Conservation (phyloP, 1,140 invertebrate genomes). For the Olivierus martensii region DNA sequence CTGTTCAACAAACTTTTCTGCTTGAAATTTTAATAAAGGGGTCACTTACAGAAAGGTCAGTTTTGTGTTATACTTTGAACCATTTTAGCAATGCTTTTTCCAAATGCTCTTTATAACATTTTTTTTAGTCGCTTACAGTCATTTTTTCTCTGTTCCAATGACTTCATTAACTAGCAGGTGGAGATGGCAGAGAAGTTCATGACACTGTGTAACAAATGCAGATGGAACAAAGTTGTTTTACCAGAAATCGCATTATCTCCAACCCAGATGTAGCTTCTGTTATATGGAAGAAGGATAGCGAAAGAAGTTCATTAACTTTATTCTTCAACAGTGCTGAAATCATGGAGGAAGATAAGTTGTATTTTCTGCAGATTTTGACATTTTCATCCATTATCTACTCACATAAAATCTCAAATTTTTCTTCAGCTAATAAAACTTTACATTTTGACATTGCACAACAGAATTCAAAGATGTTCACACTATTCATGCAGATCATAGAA, state of each 20-base stretch:
- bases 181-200: no score
- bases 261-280: no score
- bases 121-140: neutral
- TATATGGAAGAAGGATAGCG: no score
- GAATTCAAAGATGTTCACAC: no score
- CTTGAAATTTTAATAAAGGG: slow-evolving; percentile 17
- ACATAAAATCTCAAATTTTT: neutral
- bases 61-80: neutral
- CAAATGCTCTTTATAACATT: no score
- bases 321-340: neutral
- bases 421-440: no score
- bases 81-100: neutral
- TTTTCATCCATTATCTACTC: neutral
- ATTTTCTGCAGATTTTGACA: neutral
- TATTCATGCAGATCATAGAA: no score
- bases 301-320: neutral
- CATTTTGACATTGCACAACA: no score
- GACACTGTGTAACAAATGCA: no score
- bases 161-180: neutral
- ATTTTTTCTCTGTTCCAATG: neutral
- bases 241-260: no score
- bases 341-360: neutral
- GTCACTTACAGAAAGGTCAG: slow-evolving; percentile 13
- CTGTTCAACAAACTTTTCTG: slow-evolving; percentile 18
- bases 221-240: no score